These are phyloP conservation scores for Cepaea nemoralis DNA, from an alignment of 1,140 invertebrate species.

Conservation along the genomic window DNA sequence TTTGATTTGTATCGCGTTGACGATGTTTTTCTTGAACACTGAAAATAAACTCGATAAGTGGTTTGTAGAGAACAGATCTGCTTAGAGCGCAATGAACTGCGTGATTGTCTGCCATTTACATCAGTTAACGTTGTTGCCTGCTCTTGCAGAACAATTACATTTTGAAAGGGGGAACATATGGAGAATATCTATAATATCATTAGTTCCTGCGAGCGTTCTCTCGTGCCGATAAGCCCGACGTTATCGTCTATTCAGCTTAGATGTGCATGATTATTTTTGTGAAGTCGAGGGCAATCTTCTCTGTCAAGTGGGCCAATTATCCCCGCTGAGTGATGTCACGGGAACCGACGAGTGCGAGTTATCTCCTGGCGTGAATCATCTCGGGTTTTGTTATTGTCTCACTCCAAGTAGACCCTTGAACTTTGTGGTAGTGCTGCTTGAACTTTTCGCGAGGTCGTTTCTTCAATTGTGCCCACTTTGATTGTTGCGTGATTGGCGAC, in stretches of 20 bases:
- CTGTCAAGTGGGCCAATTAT: conserved; percentile 4
- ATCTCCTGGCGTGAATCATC: neutral
- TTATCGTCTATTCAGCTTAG: neutral
- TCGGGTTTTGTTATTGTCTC: neutral
- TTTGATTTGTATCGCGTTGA: too few species aligned
- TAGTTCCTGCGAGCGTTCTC: neutral
- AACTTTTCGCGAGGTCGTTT: neutral
- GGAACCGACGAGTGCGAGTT: neutral
- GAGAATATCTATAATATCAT: too few species aligned
- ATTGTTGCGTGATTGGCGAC: too few species aligned
- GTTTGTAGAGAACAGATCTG: too few species aligned
- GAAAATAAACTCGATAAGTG: too few species aligned
- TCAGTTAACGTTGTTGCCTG: too few species aligned
- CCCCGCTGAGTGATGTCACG: neutral
- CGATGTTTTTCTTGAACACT: too few species aligned
- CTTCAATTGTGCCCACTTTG: neutral
- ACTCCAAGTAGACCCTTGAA: neutral
- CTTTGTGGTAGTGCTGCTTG: neutral
- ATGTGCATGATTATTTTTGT: neutral
- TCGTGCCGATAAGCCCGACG: neutral
- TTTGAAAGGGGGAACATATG: too few species aligned
- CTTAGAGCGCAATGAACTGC: too few species aligned
- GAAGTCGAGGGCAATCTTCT: neutral
- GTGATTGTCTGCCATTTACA: too few species aligned
- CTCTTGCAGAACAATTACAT: too few species aligned